A percentile compares a stretch with the other conserved stretches of the same genome.
Evolutionary conservation across 2,113 vertebrate genomes (phyloP).

Genomic region (Cettia cetti): DNA sequence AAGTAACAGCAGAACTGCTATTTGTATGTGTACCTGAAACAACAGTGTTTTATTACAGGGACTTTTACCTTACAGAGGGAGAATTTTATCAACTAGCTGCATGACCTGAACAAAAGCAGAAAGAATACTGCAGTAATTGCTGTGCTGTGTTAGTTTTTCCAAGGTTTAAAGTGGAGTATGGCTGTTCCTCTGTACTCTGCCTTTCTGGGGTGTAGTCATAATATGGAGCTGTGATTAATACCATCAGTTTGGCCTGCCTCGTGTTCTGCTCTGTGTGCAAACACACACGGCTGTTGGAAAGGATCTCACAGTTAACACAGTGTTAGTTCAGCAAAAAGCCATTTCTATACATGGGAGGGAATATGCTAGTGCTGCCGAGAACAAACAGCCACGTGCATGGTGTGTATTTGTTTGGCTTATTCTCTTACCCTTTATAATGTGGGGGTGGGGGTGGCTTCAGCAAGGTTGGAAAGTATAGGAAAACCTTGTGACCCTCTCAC

Average conservation of each 20-base stretch:
- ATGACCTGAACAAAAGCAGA: neutral
- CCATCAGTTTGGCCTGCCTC: neutral
- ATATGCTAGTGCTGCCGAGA: neutral
- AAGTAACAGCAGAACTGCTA: neutral
- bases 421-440: neutral
- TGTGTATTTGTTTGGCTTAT: neutral
- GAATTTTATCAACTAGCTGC: neutral
- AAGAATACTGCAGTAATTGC: neutral
- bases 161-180: neutral
- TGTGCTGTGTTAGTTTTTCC: neutral
- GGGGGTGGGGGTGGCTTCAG: neutral
- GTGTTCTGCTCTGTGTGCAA: neutral
- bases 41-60: neutral
- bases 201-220: neutral
- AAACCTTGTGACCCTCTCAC: neutral
- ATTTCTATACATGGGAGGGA: neutral
- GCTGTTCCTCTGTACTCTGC: neutral
- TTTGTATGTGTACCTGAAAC: neutral
- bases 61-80: neutral
- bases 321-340: constrained; percentile 12
- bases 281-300: neutral
- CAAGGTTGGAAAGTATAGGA: neutral
- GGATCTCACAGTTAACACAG: neutral
- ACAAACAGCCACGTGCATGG: neutral
- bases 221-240: neutral